Conservation (phyloP, 2,113 vertebrate species). For the Seriola dumerili region DNA sequence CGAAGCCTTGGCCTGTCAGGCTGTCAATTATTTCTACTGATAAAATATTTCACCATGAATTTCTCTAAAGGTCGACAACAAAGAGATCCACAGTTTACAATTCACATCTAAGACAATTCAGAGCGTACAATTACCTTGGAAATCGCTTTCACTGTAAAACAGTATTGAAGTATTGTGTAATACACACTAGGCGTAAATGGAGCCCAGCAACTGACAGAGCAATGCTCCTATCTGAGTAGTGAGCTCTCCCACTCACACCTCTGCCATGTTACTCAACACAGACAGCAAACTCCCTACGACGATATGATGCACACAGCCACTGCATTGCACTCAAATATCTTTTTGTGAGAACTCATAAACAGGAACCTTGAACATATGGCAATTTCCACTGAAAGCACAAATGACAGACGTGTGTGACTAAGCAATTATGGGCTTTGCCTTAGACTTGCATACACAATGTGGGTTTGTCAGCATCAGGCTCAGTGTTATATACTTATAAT, state of each 20-base stretch:
- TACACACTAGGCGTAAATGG: neutral
- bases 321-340: conserved; percentile 12
- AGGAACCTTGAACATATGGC: neutral
- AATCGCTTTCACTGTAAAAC: neutral
- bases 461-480: neutral
- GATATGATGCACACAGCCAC: conserved; percentile 42
- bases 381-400: conserved; percentile 14
- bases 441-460: neutral
- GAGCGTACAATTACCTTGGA: neutral
- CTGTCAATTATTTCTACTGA: neutral
- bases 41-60: neutral
- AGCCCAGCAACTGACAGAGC: conserved; percentile 39
- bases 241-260: conserved; percentile 74
- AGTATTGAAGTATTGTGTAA: conserved; percentile 14
- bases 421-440: neutral
- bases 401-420: neutral
- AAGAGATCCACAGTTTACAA: neutral
- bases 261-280: conserved; percentile 74
- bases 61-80: neutral
- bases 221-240: conserved; percentile 33
- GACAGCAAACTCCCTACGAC: conserved; percentile 26
- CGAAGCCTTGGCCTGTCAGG: neutral
- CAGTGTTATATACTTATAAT: neutral
- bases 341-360: neutral
- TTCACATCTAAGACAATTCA: neutral